A percentile compares a stretch with the other conserved stretches of the same genome.
Evolutionary conservation across 2,888 invertebrate species (phyloP).

Genomic region (Acleris cristana): DNA sequence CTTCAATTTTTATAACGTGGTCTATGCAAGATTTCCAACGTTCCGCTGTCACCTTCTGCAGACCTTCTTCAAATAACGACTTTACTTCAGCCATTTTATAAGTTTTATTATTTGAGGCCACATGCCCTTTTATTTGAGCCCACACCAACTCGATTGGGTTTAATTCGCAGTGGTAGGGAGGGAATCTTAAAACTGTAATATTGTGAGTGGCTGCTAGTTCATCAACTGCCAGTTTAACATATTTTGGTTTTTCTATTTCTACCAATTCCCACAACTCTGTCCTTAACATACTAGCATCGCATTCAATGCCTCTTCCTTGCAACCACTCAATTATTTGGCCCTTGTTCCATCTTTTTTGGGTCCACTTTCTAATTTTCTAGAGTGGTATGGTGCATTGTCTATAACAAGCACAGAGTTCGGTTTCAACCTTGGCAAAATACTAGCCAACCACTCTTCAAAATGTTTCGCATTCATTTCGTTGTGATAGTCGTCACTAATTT

Average conservation of each 20-base stretch:
- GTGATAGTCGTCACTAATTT: conserved; percentile 3
- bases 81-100: conserved; percentile 31
- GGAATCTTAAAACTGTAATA: conserved; percentile 31
- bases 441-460: conserved; percentile 20
- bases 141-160: no score
- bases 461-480: conserved; percentile 15
- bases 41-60: conserved; percentile 9
- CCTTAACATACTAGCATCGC: not conserved
- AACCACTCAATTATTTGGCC: conserved; percentile 14
- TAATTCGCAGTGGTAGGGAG: no score
- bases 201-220: conserved; percentile 11
- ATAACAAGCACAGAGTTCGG: conserved; percentile 4
- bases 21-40: conserved; percentile 24
- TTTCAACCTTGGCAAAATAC: conserved; percentile 16
- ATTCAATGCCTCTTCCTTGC: not conserved
- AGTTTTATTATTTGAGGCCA: conserved; percentile 18
- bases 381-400: no score
- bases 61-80: conserved; percentile 7
- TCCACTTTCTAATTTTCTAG: conserved; percentile 10
- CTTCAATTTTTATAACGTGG: conserved; percentile 25
- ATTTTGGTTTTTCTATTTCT: conserved; percentile 10
- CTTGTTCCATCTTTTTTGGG: conserved; percentile 7
- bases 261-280: conserved; percentile 2
- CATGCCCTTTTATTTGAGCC: conserved; percentile 33
- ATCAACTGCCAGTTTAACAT: conserved; percentile 17